Conservation (phyloP, 2,113 vertebrate species). For the Pao palembangensis region DNA sequence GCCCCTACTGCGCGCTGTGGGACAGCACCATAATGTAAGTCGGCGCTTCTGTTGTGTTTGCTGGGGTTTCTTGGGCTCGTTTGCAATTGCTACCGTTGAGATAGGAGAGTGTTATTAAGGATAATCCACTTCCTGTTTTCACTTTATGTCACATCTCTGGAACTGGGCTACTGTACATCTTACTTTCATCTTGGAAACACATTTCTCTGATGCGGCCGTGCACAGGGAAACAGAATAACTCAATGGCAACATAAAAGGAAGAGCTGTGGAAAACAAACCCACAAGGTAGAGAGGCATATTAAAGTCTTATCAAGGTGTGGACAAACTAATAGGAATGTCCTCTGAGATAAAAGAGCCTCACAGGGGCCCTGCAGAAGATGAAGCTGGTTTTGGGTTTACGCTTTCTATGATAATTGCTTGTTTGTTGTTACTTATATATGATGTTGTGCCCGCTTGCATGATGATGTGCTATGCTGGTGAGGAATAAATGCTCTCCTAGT, state of each 20-base stretch:
- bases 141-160: background rate
- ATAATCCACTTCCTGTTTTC: background rate
- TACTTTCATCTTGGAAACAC: background rate
- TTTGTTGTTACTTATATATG: background rate
- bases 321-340: conserved; percentile 6
- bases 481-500: background rate
- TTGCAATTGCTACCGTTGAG: background rate
- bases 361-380: background rate
- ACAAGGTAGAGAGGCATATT: background rate
- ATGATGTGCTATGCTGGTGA: conserved; percentile 1
- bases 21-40: conserved; percentile 94
- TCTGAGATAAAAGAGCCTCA: background rate
- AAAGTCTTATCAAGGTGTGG: background rate
- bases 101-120: background rate
- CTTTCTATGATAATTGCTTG: background rate
- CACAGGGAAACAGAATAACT: background rate
- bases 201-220: background rate
- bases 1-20: conserved; percentile 96
- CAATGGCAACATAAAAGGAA: conserved; percentile 1
- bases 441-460: background rate
- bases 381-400: background rate
- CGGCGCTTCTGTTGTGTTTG: conserved; percentile 13
- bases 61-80: conserved; percentile 1
- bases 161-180: background rate
- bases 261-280: background rate